Conservation (phyloP, 2,888 invertebrate genomes). For the Ormyrus labotus region DNA sequence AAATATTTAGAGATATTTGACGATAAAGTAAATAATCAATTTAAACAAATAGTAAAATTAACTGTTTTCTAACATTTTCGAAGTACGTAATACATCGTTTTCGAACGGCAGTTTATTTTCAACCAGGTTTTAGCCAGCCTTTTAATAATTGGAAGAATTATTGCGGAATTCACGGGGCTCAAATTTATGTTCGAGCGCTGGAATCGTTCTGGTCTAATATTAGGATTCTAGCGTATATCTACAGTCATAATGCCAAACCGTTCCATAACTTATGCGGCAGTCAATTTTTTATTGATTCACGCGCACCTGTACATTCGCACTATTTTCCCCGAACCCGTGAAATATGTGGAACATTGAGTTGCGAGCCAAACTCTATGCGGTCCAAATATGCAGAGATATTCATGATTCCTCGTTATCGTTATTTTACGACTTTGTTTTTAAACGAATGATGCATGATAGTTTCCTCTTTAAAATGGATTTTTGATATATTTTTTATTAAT, state of each 20-base stretch:
- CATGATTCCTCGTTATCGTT: constrained; percentile 3
- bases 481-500: no score
- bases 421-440: constrained; percentile 8
- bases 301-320: not conserved
- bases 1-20: no score
- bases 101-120: no score
- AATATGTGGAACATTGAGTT: not conserved
- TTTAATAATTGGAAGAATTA: not conserved
- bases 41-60: no score
- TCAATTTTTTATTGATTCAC: not conserved
- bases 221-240: not conserved
- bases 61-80: no score
- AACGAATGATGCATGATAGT: no score
- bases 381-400: not conserved
- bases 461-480: no score
- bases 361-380: not conserved
- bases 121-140: no score
- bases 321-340: not conserved
- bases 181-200: not conserved
- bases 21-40: no score
- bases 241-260: not conserved
- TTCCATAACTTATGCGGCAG: constrained; percentile 3
- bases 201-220: no score
- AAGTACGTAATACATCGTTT: no score
- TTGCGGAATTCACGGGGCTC: not conserved